These are phyloP conservation scores for Zonitis immaculata DNA, from an alignment of 2,888 invertebrate genomes.

Conservation along the genomic window DNA sequence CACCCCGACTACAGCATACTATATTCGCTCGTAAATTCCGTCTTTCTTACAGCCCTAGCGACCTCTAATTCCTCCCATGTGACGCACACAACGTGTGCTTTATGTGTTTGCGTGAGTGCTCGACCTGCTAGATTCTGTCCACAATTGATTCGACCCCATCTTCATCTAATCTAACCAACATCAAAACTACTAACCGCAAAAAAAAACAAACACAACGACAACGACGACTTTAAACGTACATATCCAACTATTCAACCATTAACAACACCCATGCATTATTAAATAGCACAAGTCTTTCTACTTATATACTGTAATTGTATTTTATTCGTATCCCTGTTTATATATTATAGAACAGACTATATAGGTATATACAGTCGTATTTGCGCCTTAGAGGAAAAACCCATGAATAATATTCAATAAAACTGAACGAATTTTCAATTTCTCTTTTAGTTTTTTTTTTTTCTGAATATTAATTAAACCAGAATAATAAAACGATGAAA, in stretches of 20 bases:
- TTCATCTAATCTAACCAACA: slow-evolving; percentile 17
- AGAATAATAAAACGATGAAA: too few relatives aligned
- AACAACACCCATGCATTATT: slow-evolving; percentile 9
- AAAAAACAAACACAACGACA: neutral
- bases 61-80: slow-evolving; percentile 49
- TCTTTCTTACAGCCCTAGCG: slow-evolving; percentile 46
- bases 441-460: neutral
- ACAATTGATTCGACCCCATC: slow-evolving; percentile 44
- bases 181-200: neutral
- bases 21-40: slow-evolving; percentile 46
- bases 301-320: neutral
- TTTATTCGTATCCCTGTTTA: neutral
- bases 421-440: too few relatives aligned
- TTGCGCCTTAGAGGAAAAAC: neutral
- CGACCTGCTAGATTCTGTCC: slow-evolving; percentile 37
- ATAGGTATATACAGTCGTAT: neutral
- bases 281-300: slow-evolving; percentile 2
- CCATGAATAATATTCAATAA: too few relatives aligned
- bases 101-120: slow-evolving; percentile 48
- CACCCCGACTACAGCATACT: slow-evolving; percentile 39
- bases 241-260: slow-evolving; percentile 5
- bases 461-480: neutral
- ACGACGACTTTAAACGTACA: slow-evolving; percentile 7
- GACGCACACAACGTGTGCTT: slow-evolving; percentile 48
- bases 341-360: neutral